Conservation (phyloP, 2,797 vertebrate species). For the Gallirallus australis region DNA sequence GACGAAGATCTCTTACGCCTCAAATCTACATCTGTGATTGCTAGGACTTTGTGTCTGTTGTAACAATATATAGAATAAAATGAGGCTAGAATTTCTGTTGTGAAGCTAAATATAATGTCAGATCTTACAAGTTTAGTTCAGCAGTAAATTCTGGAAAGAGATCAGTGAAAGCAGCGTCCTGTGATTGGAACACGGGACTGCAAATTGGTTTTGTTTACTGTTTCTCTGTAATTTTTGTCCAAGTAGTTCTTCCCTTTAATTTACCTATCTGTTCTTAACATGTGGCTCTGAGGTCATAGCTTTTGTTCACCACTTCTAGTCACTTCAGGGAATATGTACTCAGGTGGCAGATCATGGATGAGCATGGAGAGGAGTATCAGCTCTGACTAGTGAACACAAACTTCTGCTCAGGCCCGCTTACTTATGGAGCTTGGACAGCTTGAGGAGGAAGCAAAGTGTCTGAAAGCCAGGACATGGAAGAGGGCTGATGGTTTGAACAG, state of each 20-base stretch:
- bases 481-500: neutral
- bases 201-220: neutral
- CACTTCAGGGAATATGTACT: neutral
- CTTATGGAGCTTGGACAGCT: neutral
- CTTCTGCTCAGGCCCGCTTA: neutral
- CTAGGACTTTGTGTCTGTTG: neutral
- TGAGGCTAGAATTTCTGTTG: neutral
- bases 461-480: neutral
- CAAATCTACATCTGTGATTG: neutral
- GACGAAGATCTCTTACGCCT: neutral
- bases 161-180: neutral
- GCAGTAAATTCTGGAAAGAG: neutral
- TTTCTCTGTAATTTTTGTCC: neutral
- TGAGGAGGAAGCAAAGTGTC: neutral
- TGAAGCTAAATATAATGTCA: neutral
- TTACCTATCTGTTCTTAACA: neutral
- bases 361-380: neutral
- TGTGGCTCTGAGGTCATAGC: neutral
- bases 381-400: neutral
- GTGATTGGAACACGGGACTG: neutral
- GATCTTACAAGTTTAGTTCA: neutral
- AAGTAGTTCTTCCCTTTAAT: neutral
- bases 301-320: neutral
- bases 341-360: neutral
- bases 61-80: neutral